These are phyloP conservation scores for Aldrovandia affinis DNA, from an alignment of 2,797 vertebrate species.

Conservation along the genomic window DNA sequence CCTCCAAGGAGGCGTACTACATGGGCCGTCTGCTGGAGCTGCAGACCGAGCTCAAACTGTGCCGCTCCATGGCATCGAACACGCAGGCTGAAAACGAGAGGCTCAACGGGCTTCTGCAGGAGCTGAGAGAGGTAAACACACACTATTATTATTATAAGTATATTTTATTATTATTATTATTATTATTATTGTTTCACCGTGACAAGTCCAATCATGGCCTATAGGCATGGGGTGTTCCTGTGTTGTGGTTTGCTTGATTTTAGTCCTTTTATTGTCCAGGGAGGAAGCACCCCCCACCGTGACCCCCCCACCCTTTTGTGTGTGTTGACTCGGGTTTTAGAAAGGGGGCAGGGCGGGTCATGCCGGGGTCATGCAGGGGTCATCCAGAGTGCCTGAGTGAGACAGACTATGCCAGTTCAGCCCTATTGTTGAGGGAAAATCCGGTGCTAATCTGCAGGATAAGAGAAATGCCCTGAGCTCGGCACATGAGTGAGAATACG, in stretches of 20 bases:
- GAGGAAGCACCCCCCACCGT: slow-evolving; percentile 4
- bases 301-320: slow-evolving; percentile 1
- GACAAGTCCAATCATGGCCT: neutral
- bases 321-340: slow-evolving; percentile 10
- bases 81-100: slow-evolving; percentile 88
- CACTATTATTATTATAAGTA: neutral
- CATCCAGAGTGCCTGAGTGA: slow-evolving; percentile 42
- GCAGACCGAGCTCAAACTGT: slow-evolving; percentile 87
- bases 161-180: neutral
- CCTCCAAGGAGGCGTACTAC: slow-evolving; percentile 94
- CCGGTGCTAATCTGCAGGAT: slow-evolving; percentile 85
- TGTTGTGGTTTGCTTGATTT: too few relatives aligned
- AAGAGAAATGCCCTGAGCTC: slow-evolving; percentile 85
- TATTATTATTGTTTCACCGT: neutral
- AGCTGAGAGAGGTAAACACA: slow-evolving; percentile 86
- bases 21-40: slow-evolving; percentile 87
- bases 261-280: neutral
- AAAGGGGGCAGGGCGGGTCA: slow-evolving; percentile 18
- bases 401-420: slow-evolving; percentile 82
- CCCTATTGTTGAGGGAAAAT: slow-evolving; percentile 88
- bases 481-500: slow-evolving; percentile 72
- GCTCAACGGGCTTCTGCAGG: slow-evolving; percentile 80
- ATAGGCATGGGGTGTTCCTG: neutral
- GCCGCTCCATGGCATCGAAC: slow-evolving; percentile 82
- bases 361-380: slow-evolving; percentile 30